These are phyloP conservation scores for Amniataba percoides DNA, from an alignment of 2,797 vertebrate species.

Conservation along the genomic window DNA sequence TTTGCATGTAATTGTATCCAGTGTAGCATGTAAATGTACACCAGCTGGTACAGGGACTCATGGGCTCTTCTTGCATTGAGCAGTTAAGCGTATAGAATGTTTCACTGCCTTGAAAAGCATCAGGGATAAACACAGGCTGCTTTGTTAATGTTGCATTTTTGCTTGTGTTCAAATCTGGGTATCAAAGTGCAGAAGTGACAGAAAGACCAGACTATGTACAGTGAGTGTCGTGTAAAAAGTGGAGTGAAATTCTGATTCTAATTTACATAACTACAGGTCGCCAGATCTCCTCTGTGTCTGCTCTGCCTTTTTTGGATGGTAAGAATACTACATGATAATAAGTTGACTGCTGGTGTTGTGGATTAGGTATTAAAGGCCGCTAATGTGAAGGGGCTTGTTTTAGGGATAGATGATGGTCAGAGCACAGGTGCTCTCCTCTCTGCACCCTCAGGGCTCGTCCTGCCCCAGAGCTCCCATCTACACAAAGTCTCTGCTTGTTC, in stretches of 20 bases:
- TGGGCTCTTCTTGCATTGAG: not conserved
- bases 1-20: not conserved
- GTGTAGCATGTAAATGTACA: not conserved
- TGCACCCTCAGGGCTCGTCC: slow-evolving; percentile 57
- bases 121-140: slow-evolving; percentile 27
- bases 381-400: slow-evolving; percentile 42
- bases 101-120: not conserved
- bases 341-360: slow-evolving; percentile 7
- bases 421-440: slow-evolving; percentile 79
- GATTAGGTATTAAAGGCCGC: slow-evolving; percentile 4
- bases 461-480: slow-evolving; percentile 45
- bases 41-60: slow-evolving; percentile 4
- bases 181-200: no score
- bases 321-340: slow-evolving; percentile 15
- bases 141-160: slow-evolving; percentile 29
- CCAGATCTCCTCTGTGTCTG: not conserved
- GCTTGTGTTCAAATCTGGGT: not conserved
- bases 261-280: no score
- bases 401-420: slow-evolving; percentile 54
- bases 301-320: not conserved
- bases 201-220: no score
- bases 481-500: slow-evolving; percentile 84
- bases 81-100: slow-evolving; percentile 11
- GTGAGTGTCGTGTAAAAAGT: no score
- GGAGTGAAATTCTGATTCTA: no score